Percentiles rank a stretch among this genome's conserved stretches.
Evolutionary conservation across 2,797 vertebrate species (phyloP).

Genomic region (Myotis pilosus): DNA sequence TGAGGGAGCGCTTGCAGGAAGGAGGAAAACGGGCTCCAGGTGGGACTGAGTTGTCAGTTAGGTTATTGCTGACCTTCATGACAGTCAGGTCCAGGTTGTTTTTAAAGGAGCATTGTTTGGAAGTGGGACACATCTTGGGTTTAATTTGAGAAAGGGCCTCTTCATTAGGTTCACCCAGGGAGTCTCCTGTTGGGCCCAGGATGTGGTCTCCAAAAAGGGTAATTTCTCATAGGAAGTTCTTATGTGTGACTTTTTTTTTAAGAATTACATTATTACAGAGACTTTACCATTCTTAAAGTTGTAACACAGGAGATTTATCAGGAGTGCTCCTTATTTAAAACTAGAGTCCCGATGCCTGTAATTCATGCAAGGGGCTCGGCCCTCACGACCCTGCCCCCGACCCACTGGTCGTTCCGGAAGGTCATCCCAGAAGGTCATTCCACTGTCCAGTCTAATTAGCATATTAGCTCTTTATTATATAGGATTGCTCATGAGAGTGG

Average conservation of each 20-base stretch:
- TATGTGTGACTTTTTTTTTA: neutral
- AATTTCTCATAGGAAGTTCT: neutral
- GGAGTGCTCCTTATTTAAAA: neutral
- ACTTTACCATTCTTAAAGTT: neutral
- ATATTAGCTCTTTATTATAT: no score
- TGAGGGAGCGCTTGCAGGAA: neutral
- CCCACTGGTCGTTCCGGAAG: no score
- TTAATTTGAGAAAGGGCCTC: neutral
- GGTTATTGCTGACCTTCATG: neutral
- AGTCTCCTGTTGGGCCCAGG: neutral
- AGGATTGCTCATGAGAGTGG: neutral
- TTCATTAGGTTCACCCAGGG: neutral
- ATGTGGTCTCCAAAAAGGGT: neutral
- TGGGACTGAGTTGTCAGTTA: neutral
- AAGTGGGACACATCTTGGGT: neutral
- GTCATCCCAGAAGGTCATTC: no score
- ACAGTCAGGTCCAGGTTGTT: neutral
- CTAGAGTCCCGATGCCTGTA: no score
- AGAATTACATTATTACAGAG: neutral
- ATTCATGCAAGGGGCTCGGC: no score
- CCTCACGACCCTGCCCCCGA: no score
- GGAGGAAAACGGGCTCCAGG: neutral
- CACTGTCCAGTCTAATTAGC: no score
- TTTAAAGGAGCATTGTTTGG: neutral
- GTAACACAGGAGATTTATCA: neutral